Conservation (phyloP, 2,797 vertebrate species). For the Tenualosa thibaudeaui region DNA sequence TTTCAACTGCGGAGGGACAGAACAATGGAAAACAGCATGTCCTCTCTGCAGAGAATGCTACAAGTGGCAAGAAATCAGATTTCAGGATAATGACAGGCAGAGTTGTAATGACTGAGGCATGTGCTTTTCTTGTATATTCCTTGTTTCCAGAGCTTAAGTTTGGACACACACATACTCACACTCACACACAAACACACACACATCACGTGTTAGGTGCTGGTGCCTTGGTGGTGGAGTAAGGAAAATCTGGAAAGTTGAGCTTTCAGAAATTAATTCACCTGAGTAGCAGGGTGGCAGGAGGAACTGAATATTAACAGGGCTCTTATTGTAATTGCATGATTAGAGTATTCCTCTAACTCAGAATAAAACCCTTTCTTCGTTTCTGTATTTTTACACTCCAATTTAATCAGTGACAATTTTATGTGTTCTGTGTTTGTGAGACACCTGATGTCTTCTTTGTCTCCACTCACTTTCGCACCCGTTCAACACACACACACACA, state of each 20-base stretch:
- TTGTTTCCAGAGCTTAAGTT: conserved; percentile 26
- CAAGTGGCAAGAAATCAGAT: conserved; percentile 4
- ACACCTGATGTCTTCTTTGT: conserved; percentile 22
- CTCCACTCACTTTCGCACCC: conserved; percentile 1
- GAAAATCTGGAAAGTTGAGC: conserved; percentile 44
- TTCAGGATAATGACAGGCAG: neutral
- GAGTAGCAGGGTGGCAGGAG: conserved; percentile 46
- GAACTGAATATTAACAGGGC: conserved; percentile 57
- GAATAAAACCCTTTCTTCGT: conserved; percentile 54
- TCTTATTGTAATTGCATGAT: conserved; percentile 56
- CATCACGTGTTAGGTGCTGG: conserved; percentile 31
- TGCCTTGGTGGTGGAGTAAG: conserved; percentile 32
- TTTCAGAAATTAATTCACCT: conserved; percentile 56
- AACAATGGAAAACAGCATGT: conserved; percentile 21
- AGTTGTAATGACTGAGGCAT: conserved; percentile 45
- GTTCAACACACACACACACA: neutral
- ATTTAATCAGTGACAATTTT: conserved; percentile 50
- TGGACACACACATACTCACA: conserved; percentile 28
- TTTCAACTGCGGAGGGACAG: neutral
- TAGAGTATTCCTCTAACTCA: conserved; percentile 49
- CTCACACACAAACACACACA: neutral
- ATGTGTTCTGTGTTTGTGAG: conserved; percentile 43
- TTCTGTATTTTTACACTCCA: conserved; percentile 48
- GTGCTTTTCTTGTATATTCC: conserved; percentile 20
- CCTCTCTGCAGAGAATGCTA: conserved; percentile 6